These are phyloP conservation scores for Neodiprion virginianus DNA, from an alignment of 1,140 invertebrate species.

Conservation along the genomic window DNA sequence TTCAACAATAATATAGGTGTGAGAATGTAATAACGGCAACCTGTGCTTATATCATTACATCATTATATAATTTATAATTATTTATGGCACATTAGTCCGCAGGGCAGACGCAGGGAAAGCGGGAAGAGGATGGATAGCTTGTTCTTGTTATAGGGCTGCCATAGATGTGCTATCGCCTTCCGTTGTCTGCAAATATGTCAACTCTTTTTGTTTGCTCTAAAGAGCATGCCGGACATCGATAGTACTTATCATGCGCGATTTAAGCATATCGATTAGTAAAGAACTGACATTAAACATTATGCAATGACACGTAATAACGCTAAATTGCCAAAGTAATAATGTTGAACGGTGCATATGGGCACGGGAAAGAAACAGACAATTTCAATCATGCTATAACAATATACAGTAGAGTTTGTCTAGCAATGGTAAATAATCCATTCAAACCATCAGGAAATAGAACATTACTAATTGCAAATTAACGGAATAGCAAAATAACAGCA, in stretches of 20 bases:
- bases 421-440: too few relatives aligned
- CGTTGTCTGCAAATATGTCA: constrained; percentile 59
- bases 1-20: constrained; percentile 4
- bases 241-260: constrained; percentile 53
- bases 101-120: constrained; percentile 50
- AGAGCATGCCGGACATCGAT: constrained; percentile 54
- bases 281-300: neutral
- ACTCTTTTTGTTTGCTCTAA: constrained; percentile 51
- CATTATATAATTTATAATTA: neutral
- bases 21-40: neutral
- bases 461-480: too few relatives aligned
- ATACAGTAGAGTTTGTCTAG: neutral
- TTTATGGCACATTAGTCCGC: constrained; percentile 41
- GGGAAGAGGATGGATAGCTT: constrained; percentile 50
- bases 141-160: constrained; percentile 61
- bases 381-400: constrained; percentile 2
- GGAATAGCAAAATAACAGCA: too few relatives aligned
- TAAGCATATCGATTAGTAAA: constrained; percentile 18
- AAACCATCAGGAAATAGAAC: too few relatives aligned
- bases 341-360: neutral
- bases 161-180: constrained; percentile 60
- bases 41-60: neutral
- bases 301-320: neutral
- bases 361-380: neutral
- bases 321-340: neutral